Evolutionary conservation across 2,888 invertebrate species (phyloP), one percentile per base, ranked within the genome.

Genomic region (Cynaeus angustus): DNA sequence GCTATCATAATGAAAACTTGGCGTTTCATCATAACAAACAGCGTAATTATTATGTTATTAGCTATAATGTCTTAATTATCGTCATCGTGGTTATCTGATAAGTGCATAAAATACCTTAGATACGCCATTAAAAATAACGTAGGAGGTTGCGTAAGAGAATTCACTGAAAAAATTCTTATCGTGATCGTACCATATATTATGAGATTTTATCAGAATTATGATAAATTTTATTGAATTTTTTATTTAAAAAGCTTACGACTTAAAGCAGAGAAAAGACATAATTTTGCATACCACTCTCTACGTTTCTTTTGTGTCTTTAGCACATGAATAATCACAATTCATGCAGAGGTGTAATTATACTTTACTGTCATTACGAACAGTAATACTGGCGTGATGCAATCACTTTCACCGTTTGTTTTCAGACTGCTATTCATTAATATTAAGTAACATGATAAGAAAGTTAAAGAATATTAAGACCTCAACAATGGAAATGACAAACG

Each of bases 331-430:
- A 7, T 5, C 28, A n/a, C n/a, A n/a, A n/a, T n/a, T n/a, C n/a
- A n/a, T 33, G 33, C 9, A 33, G 12, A 12, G 12, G 1, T 21
- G 21, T 21, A 13, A 6, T 38, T 43, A 30, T 46, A 59, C 59
- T 46, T 45, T 30, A 12, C 41, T 53, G 52, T 64, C 53, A 41
- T 64, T 41, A 46, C 46, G 16, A 26, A 56, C 56, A 59, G 38
- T 41, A 52, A 45, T 45, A 65, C 4, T 55, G 45, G 41, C 14
- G 66, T 67, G 66, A 67, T 50, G 66, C 59, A 67, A 67, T 52
- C 58, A 59, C 66, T 67, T 67, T 67, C 66, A 67, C 66, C 66
- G 52, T 58, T 66, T 66, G 66, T 56, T 66, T 66, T 48, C 66
- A 66, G 56, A 56, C 30, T 50, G 65, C 16, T 45, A 38, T 41